phyloP scores from a whole-genome alignment of 2,797 vertebrate genomes.

The Melanotaenia nigrans region DNA sequence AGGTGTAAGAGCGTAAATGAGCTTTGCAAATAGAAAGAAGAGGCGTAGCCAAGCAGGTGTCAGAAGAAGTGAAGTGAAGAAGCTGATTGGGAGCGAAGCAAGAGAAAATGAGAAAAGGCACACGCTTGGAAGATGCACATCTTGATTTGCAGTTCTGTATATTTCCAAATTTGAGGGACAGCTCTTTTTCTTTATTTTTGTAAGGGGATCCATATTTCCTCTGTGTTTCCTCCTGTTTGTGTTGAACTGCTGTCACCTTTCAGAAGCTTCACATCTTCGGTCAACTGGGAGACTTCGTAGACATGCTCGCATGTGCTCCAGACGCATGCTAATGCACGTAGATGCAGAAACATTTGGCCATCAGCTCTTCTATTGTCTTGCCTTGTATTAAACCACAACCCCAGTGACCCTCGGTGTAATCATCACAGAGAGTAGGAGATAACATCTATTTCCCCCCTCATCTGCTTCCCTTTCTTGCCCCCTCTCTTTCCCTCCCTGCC shows the following conservation, averaged over 20 bases:
- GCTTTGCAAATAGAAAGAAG: conserved; percentile 11
- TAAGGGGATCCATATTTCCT: conserved; percentile 14
- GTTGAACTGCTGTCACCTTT: conserved; percentile 59
- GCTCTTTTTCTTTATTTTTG: conserved; percentile 18
- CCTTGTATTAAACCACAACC: conserved; percentile 65
- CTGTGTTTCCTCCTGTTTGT: conserved; percentile 29
- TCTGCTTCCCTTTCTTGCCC: conserved; percentile 42
- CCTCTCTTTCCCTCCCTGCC: conserved; percentile 34
- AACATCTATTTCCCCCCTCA: conserved; percentile 67
- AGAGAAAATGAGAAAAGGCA: conserved; percentile 26
- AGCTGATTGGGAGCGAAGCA: conserved; percentile 5
- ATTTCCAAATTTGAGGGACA: conserved; percentile 14
- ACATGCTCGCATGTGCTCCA: conserved; percentile 51
- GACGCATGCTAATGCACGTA: conserved; percentile 48
- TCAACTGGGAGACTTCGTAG: conserved; percentile 67
- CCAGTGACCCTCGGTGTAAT: conserved; percentile 62
- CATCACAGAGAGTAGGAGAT: conserved; percentile 66
- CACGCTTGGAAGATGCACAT: conserved; percentile 6
- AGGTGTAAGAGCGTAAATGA: conserved; percentile 21
- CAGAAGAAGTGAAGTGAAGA: conserved; percentile 31
- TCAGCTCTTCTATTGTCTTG: conserved; percentile 53
- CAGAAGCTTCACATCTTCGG: conserved; percentile 64
- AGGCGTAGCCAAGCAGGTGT: conserved; percentile 32
- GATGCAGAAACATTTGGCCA: conserved; percentile 40
- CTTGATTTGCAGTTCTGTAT: conserved; percentile 15